A percentile compares a stretch with the other conserved stretches of the same genome.
Evolutionary conservation across 1,140 invertebrate genomes (phyloP).

Genomic region (Alviniconcha marisindica): DNA sequence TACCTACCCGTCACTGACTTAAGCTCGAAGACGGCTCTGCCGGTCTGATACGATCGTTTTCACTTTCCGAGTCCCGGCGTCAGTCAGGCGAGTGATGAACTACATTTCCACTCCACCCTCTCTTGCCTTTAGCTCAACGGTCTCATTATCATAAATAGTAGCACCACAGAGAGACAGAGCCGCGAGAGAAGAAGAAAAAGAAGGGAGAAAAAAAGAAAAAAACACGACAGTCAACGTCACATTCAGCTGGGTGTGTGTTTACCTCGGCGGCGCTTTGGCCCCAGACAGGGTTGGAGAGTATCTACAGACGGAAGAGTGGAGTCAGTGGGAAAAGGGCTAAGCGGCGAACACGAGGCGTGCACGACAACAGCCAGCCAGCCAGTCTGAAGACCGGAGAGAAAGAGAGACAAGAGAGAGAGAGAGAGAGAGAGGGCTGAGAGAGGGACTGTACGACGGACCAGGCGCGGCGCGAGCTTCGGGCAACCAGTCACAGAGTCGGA

Average conservation of each 20-base stretch:
- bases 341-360: not conserved
- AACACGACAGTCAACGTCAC: no score
- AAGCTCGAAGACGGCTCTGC: no score
- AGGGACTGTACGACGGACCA: not conserved
- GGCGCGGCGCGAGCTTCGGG: not conserved
- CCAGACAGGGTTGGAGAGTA: slow-evolving; percentile 18
- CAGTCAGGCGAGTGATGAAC: no score
- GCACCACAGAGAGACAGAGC: no score
- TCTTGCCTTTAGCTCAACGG: no score
- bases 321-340: not conserved
- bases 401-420: slow-evolving; percentile 32
- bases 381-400: slow-evolving; percentile 8
- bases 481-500: not conserved
- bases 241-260: not conserved
- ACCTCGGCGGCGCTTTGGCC: slow-evolving; percentile 30
- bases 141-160: no score
- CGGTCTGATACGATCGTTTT: no score
- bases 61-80: no score
- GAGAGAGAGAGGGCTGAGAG: slow-evolving; percentile 1
- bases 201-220: no score
- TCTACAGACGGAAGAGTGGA: not conserved
- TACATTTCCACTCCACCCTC: no score
- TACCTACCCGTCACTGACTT: no score
- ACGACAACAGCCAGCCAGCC: not conserved
- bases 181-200: no score